Conservation (phyloP, 2,888 invertebrate species). For the Melipona beecheii region DNA sequence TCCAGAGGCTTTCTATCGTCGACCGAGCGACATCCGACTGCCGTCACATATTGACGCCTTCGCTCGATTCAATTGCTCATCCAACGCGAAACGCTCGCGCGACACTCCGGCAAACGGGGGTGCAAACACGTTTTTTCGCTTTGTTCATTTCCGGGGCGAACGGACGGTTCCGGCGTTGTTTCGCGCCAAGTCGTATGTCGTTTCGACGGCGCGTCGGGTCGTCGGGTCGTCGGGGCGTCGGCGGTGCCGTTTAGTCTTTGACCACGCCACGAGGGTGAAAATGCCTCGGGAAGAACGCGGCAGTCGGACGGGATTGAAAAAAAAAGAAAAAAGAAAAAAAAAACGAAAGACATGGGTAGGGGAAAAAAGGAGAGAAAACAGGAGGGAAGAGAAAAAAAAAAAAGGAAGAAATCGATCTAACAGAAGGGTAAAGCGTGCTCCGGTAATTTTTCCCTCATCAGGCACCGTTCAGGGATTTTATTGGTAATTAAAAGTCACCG, state of each 20-base stretch:
- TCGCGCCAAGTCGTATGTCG: conserved; percentile 37
- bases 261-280: conserved; percentile 51
- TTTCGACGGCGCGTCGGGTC: conserved; percentile 38
- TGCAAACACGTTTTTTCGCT: conserved; percentile 82
- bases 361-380: not conserved
- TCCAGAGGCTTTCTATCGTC: conserved; percentile 39
- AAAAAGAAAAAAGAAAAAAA: not conserved
- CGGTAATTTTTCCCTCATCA: conserved; percentile 78
- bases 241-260: conserved; percentile 63
- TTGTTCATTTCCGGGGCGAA: conserved; percentile 77
- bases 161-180: conserved; percentile 62
- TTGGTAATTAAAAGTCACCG: conserved; percentile 83
- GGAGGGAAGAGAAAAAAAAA: conserved; percentile 7
- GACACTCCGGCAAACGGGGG: conserved; percentile 65
- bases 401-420: conserved; percentile 61
- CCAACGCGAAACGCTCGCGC: conserved; percentile 68
- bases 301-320: not conserved
- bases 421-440: conserved; percentile 59
- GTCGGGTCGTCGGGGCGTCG: conserved; percentile 34
- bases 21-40: conserved; percentile 72
- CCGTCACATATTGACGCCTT: conserved; percentile 79
- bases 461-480: conserved; percentile 79
- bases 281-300: conserved; percentile 22
- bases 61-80: conserved; percentile 80
- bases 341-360: conserved; percentile 1